phyloP scores from a whole-genome alignment of 2,113 vertebrate species.

The Athene cunicularia region DNA sequence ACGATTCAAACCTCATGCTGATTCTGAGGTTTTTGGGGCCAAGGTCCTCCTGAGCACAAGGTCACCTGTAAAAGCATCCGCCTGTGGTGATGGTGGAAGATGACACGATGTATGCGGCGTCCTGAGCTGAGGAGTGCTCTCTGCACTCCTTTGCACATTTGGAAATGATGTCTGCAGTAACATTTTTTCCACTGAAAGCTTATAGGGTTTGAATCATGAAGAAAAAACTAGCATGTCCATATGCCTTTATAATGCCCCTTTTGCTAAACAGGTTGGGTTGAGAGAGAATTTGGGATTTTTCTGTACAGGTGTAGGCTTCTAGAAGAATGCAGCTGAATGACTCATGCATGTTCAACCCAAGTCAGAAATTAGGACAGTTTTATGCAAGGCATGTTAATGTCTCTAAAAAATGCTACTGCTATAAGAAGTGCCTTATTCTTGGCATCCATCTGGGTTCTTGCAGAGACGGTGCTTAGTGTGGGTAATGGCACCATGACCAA shows the following conservation, averaged over 20 bases:
- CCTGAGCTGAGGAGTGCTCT: not conserved
- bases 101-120: fast-evolving
- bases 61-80: not conserved
- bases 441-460: constrained; percentile 52
- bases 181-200: not conserved
- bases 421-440: constrained; percentile 56
- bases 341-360: not conserved
- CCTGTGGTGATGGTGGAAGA: not conserved
- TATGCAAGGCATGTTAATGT: constrained; percentile 38
- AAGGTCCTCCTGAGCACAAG: not conserved
- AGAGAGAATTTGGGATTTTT: not conserved
- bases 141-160: fast-evolving
- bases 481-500: constrained; percentile 22
- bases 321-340: not conserved
- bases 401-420: constrained; percentile 45
- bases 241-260: not conserved
- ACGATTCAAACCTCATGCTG: not conserved
- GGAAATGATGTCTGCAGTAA: not conserved
- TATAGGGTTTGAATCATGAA: not conserved
- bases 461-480: not conserved
- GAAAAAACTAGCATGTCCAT: not conserved
- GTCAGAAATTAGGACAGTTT: constrained; percentile 47
- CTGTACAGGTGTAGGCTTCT: not conserved
- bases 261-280: not conserved
- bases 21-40: not conserved